Evolutionary conservation across 2,797 vertebrate genomes (phyloP).

Genomic region (Heteromormyrus szaboi): DNA sequence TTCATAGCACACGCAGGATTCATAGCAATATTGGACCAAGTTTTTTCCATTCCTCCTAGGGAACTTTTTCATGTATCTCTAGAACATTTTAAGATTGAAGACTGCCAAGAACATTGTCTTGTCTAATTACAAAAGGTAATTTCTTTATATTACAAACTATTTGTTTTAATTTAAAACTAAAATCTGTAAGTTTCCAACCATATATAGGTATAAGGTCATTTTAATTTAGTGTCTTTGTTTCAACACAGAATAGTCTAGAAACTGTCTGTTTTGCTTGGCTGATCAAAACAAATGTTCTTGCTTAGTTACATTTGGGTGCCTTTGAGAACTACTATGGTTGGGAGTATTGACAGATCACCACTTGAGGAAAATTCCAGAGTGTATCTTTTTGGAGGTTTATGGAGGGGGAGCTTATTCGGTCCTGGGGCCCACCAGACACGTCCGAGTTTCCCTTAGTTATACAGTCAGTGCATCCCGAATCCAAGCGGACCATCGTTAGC

Average conservation of each 20-base stretch:
- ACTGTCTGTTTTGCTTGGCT: background rate
- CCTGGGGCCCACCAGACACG: background rate
- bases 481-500: background rate
- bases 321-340: background rate
- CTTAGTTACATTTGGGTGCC: background rate
- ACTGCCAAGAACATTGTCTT: background rate
- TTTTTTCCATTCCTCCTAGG: background rate
- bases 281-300: constrained; percentile 13
- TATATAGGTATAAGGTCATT: background rate
- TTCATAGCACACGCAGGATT: background rate
- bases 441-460: background rate
- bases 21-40: background rate
- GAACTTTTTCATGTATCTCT: background rate
- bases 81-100: background rate
- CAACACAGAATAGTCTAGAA: background rate
- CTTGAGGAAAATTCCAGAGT: background rate
- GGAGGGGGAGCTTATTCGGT: background rate
- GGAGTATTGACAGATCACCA: background rate
- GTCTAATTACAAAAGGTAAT: background rate
- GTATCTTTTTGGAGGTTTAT: constrained; percentile 17
- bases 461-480: background rate
- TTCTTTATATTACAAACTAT: background rate
- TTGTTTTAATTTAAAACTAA: background rate
- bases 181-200: background rate
- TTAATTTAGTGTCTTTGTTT: background rate